phyloP scores from a whole-genome alignment of 1,140 invertebrate genomes.

The Nautilus pompilius region DNA sequence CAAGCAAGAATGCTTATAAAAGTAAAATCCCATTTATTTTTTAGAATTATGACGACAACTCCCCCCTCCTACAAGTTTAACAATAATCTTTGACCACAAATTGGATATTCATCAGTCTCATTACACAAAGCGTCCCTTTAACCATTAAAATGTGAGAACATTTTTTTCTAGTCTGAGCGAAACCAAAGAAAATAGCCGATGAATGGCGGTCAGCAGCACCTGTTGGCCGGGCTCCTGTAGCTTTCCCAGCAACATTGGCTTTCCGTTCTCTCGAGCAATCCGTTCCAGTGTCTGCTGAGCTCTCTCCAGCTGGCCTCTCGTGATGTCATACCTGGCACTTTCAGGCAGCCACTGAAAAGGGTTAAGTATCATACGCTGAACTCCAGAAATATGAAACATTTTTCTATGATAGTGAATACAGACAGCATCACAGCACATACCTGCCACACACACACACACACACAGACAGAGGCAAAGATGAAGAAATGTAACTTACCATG shows the following conservation, averaged over 20 bases:
- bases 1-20: no score
- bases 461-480: background rate
- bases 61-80: no score
- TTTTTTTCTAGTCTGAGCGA: no score
- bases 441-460: background rate
- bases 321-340: slow-evolving; percentile 84
- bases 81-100: no score
- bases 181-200: no score
- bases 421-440: background rate
- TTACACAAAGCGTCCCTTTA: no score
- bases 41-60: no score
- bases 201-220: background rate
- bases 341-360: slow-evolving; percentile 82
- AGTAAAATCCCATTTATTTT: no score
- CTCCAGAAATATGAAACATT: no score
- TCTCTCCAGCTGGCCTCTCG: slow-evolving; percentile 79
- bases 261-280: slow-evolving; percentile 84
- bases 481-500: slow-evolving; percentile 48
- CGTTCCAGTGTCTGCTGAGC: slow-evolving; percentile 79
- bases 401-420: slow-evolving; percentile 2
- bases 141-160: no score
- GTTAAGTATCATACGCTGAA: no score
- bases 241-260: slow-evolving; percentile 82
- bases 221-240: slow-evolving; percentile 65
- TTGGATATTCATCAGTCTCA: background rate